Base-by-base conservation (phyloP, 2,888 invertebrate species). In the Sicus ferrugineus region DNA sequence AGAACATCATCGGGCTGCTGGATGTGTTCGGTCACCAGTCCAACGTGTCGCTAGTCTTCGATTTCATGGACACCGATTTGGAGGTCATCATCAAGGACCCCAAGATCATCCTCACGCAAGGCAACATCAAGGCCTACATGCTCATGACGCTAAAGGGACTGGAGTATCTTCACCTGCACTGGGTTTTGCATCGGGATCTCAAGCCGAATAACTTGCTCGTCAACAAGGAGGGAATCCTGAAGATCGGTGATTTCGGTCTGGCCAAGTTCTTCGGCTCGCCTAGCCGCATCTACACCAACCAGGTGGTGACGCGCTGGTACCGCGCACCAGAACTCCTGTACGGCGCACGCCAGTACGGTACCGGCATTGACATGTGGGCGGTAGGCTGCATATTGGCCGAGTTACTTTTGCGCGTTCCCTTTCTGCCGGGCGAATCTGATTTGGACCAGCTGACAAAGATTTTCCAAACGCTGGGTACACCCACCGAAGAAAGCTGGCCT, bases 21-120 rank as follows among this genome's bases (percentile, higher is more conserved):
- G 98, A 99, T 90, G 98, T 98, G 3, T 98, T 98, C 87, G 98
- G 98, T n/a, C 94, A 97, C 81, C 93, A 95, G 86, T 98, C 98
- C 19, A 98, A 98, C 88, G 95, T 99, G 23, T 98, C 98, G 23
- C 87, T 99, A 69, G 99, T 99, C 0, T 98, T 99, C 87, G 99
- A 99, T 86, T 99, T 97, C 80, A 98, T 99, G 98, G 97, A 98
- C 82, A 98, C 98, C 42, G 99, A 99, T 86, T 87, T 99, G 77
- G 99, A 99, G 89, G 94, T 96, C 75, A 92, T 95, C 76, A 92
- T 95, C 76, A 95, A 94, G 86, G 97, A 98, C 81, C 90, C 86
- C 72, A 92, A 89, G 77, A 94, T 97, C 78, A 94, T 97, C 70
- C 87, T 98, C 69, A 93, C 95, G 16, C 92, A 96, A 54, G 91